Evolutionary conservation across 2,113 vertebrate species (phyloP), one percentile per base, ranked within the genome.

Genomic region (Rhizomys pruinosus): DNA sequence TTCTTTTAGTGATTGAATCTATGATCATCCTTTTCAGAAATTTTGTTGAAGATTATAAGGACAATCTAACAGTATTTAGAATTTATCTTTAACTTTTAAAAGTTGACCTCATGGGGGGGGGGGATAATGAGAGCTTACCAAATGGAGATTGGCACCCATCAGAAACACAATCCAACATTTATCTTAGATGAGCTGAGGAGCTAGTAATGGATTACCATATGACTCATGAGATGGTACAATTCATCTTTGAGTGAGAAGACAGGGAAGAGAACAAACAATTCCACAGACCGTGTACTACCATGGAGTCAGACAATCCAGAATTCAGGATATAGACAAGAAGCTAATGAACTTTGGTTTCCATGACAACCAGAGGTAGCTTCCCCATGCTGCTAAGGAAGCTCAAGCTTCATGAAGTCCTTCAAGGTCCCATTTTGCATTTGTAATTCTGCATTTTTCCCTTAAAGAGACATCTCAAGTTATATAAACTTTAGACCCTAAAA

Each of bases 361-460:
- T 72, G 52, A 52, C 92, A 94, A 86, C 74, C 7, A 37, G 64
- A 91, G 66, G 34, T 39, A 6, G 17, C 63, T 90, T 94, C 84
- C 15, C 59, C 7, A 37, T 17, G 44, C 78, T 55, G 37, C 44
- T 72, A 84, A 91, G 17, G 23, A 90, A 84, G 57, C 34, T 89
- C 63, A 87, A 86, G 25, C n/a, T 91, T 59, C 34, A 25, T 52
- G 4, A 15, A 37, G 32, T 32, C 37, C 32, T 84, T 78, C 27
- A 68, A 88, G 74, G 15, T 66, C 11, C 12, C 32, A n/a, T 81
- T 95, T 44, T 47, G 90, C 47, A 71, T 78, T 88, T 85, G 23
- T 78, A 64, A 42, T 23, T 92, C 92, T 73, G 10, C n/a, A 44
- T 72, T 68, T 5, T 93, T 76, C 69, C 92, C 82, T 93, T 78